Base-by-base conservation (phyloP, 2,113 vertebrate genomes). In the Lasiurus cinereus region DNA sequence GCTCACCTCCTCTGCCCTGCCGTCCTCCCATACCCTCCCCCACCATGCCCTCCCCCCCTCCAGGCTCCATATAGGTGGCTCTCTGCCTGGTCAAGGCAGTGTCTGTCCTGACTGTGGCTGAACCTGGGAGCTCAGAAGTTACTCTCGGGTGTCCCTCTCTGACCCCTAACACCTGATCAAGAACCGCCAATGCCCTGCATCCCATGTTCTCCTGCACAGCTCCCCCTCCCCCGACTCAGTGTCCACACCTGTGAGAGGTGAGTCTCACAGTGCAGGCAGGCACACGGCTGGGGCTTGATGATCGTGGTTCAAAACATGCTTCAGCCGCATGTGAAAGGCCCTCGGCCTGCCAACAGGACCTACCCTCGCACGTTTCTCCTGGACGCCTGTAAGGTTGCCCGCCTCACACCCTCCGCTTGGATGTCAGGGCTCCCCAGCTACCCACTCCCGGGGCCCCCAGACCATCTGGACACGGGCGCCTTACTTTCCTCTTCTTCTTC, bases 401-500 rank as follows among this genome's bases (percentile, higher is more conserved):
- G 43, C 27, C 36, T 19, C 18, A 18, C 1, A 0, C 5, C 12
- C 54, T 16, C 4, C 66, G 14, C 80, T n/a, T 24, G 0, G 83
- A 39, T 22, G 5, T 29, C 33, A 3, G 66, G 91, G 69, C 24
- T 21, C 74, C 79, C 22, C 62, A 22, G 13, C 64, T 7, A 31
- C 1, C 14, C 48, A 48, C 5, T 0, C 5, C 39, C 22, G 0
- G 1, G 14, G 50, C 21, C 14, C 18, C 29, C 52, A 39, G 33
- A 21, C 64, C 70, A 3, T 6, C 64, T 27, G 80, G 56, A n/a
- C 56, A 19, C 0, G 5, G 93, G 77, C 91, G 76, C 59, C 99
- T 99, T 98, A 99, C 99, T 98, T 98, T 99, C 99, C 91, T 99
- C 99, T 95, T 99, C 99, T 85, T 97, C 96, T 16, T 98, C 98